phyloP scores from a whole-genome alignment of 2,888 invertebrate species.

The Drosophila tanythrix region DNA sequence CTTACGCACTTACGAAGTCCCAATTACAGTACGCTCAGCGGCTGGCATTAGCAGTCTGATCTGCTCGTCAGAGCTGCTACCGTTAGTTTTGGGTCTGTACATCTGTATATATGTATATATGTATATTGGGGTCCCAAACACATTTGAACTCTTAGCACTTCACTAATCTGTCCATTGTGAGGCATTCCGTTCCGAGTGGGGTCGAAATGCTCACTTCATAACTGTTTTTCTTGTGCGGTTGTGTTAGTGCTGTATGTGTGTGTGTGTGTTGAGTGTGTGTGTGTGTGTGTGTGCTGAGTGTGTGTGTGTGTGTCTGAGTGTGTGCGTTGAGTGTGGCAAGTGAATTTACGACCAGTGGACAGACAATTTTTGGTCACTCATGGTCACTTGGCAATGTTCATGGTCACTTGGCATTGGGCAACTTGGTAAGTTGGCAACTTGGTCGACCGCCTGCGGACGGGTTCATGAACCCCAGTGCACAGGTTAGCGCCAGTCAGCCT shows the following conservation, averaged over 20 bases:
- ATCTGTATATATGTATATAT: neutral
- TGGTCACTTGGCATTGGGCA: conserved; percentile 63
- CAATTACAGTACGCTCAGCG: conserved; percentile 34
- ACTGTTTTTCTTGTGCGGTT: conserved; percentile 43
- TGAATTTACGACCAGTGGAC: conserved; percentile 72
- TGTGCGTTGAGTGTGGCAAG: conserved; percentile 44
- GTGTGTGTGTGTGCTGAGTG: neutral
- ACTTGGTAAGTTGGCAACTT: neutral
- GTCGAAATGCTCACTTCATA: conserved; percentile 55
- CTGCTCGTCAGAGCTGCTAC: conserved; percentile 6
- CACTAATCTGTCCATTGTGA: conserved; percentile 79
- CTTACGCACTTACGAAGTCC: conserved; percentile 37
- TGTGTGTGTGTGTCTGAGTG: neutral
- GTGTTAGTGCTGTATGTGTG: conserved; percentile 4
- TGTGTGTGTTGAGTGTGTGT: neutral
- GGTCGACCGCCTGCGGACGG: conserved; percentile 18
- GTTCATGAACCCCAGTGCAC: conserved; percentile 71
- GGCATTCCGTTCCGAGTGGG: conserved; percentile 59
- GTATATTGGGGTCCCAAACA: conserved; percentile 36
- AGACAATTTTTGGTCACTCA: conserved; percentile 74
- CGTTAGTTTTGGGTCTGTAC: conserved; percentile 13
- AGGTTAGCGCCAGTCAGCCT: conserved; percentile 57
- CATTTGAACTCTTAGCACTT: conserved; percentile 79
- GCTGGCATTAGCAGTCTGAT: conserved; percentile 46
- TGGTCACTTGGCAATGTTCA: conserved; percentile 69